Evolutionary conservation across 2,888 invertebrate species (phyloP), one percentile per base, ranked within the genome.

Genomic region (Ypsolopha sequella): DNA sequence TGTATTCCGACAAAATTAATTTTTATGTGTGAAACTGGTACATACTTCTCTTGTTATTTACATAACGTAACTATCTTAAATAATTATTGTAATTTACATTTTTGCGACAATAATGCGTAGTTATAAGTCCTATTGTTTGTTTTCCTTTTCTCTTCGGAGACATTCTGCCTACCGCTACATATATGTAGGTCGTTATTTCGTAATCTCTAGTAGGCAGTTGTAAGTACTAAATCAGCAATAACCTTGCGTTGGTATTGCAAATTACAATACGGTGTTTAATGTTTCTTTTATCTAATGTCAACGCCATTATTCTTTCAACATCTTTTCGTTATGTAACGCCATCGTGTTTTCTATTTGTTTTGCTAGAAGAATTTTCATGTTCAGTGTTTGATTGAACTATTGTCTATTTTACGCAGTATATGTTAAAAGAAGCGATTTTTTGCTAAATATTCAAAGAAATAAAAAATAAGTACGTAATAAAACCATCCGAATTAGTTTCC

Each of bases 111-210:
- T 81, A 80, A 82, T 81, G 81, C 77, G 80, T 79, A 80, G 84
- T 82, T 81, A 82, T 81, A 73, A 81, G 76, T 77, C 76, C 79
- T 76, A 80, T 80, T 80, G 80, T 82, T 82, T 82, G 82, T 82
- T 81, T 76, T 73, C 80, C 79, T 81, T 82, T 81, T 82, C 80
- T 76, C 80, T 24, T 24, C 24, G 73, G 75, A 73, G 79, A 75
- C 78, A 77, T 79, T 76, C 79, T 73, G 24, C 4, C 11, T 39
- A 39, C 39, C 9, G 11, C 38, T 10, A 4, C 39, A 39, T 66
- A 63, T 38, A 3, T n/a, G 39, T 38, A 38, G 3, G n/a, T 38
- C 2, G 24, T 24, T n/a, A n/a, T 13, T 24, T 44, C 43, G 43
- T 38, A 38, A 38, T 10, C 39, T 44, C 39, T 38, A 10, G 73